Conservation (phyloP, 1,140 invertebrate species). For the Scaptomyza hsui region DNA sequence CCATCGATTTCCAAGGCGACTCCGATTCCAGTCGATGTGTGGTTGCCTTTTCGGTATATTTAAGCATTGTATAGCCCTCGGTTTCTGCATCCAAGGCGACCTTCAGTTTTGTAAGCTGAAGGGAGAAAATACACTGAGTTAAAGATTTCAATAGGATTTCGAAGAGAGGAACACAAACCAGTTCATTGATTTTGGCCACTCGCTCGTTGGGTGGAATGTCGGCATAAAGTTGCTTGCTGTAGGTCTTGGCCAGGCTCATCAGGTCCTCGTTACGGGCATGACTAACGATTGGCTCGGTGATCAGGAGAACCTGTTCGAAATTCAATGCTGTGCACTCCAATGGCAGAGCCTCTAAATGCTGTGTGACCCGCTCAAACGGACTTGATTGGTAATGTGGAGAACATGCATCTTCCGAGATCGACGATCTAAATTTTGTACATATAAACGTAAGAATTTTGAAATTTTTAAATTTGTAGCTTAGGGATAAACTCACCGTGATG, state of each 20-base stretch:
- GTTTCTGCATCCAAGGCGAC: constrained; percentile 79
- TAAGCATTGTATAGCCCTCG: constrained; percentile 67
- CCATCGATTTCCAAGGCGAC: constrained; percentile 85
- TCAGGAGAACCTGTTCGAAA: constrained; percentile 66
- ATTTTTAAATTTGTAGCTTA: too few species aligned
- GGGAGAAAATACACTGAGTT: background rate
- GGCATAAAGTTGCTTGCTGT: constrained; percentile 89
- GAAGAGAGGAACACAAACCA: constrained; percentile 85
- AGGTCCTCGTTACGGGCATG: constrained; percentile 86
- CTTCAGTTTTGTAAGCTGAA: constrained; percentile 73
- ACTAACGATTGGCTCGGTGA: constrained; percentile 74
- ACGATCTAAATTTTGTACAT: constrained; percentile 59
- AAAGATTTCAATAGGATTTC: background rate
- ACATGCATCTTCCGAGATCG: constrained; percentile 56
- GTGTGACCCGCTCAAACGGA: constrained; percentile 74
- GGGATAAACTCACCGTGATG: constrained; percentile 78
- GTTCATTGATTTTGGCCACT: constrained; percentile 87
- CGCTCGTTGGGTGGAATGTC: constrained; percentile 86
- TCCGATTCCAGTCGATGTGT: constrained; percentile 35
- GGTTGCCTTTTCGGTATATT: constrained; percentile 85
- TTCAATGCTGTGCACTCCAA: constrained; percentile 55
- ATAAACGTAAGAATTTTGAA: background rate
- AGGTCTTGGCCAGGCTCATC: constrained; percentile 91
- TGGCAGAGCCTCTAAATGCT: constrained; percentile 71
- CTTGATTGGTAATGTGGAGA: constrained; percentile 32